Conservation (phyloP, 2,797 vertebrate genomes). For the Threskiornis aethiopicus region DNA sequence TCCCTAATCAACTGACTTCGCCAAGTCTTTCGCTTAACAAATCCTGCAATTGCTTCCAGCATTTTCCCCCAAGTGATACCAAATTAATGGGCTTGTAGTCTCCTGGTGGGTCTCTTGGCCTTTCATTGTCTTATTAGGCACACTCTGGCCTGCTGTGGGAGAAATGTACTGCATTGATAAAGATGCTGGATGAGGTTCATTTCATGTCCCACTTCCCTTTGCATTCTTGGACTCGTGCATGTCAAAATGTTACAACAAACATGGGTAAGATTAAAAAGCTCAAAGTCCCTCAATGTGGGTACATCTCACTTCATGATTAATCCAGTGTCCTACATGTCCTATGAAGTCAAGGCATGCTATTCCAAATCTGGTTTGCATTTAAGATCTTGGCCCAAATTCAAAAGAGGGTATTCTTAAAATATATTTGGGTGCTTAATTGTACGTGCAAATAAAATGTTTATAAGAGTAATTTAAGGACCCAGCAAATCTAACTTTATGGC, state of each 20-base stretch:
- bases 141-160: slow-evolving; percentile 25
- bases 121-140: slow-evolving; percentile 58
- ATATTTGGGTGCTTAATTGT: not conserved
- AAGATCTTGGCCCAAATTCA: not conserved
- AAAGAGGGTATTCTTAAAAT: not conserved
- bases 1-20: slow-evolving; percentile 70
- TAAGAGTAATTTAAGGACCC: not conserved
- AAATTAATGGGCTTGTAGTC: slow-evolving; percentile 69
- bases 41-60: slow-evolving; percentile 55
- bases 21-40: slow-evolving; percentile 72
- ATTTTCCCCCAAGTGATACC: slow-evolving; percentile 59
- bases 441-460: not conserved
- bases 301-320: slow-evolving; percentile 14
- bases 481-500: not conserved
- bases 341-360: not conserved
- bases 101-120: slow-evolving; percentile 47
- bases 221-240: not conserved
- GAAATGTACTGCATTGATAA: slow-evolving; percentile 56
- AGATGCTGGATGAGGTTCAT: slow-evolving; percentile 50
- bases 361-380: not conserved
- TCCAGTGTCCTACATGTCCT: not conserved
- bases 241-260: not conserved
- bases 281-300: not conserved
- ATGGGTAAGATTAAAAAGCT: slow-evolving; percentile 10
- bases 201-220: slow-evolving; percentile 36